Evolutionary conservation across 1,140 invertebrate species (phyloP), one percentile per base, ranked within the genome.

Genomic region (Atta texana): DNA sequence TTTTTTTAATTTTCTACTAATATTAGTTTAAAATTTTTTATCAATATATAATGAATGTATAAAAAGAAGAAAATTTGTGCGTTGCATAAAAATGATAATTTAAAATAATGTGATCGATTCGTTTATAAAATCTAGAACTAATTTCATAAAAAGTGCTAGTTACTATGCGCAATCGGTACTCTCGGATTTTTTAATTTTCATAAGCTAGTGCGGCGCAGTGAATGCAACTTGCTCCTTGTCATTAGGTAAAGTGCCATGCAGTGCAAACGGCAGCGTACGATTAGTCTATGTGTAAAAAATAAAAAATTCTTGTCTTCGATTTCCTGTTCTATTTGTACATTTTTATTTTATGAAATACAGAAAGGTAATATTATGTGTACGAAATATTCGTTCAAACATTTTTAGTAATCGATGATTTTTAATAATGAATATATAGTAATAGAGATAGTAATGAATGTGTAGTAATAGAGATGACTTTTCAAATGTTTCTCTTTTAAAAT

Each of bases 231-330:
- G 34, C 21, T 44, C 12, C 49, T 72, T 81, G 34, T 72, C 10
- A 80, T 81, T 71, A 71, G 53, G 16, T 81, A 81, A 72, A 81
- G 31, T 71, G 49, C 31, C 64, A 28, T 71, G 16, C n/a, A 6
- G 24, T 44, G 66, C 49, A 55, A 53, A 77, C 28, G 57, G n/a
- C 12, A 78, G 39, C 8, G 10, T 59, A 72, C 34, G 49, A 66
- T 16, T 34, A 72, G 16, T 3, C n/a, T 24, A 21, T 14, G 21
- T 6, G 6, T 78, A 64, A 76, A 39, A 64, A 78, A 39, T 63
- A 49, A 21, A 64, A 51, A 69, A 69, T 51, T 44, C 16, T 44
- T 21, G 24, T 77, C 39, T 28, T 49, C 14, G 59, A 28, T 39
- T 81, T 71, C 18, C n/a, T 69, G 64, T 57, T 44, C 68, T 18